Percentiles rank a stretch among this genome's conserved stretches.
These are phyloP conservation scores for Himantopus leucocephalus DNA, from an alignment of 2,113 vertebrate species.

Conservation along the genomic window DNA sequence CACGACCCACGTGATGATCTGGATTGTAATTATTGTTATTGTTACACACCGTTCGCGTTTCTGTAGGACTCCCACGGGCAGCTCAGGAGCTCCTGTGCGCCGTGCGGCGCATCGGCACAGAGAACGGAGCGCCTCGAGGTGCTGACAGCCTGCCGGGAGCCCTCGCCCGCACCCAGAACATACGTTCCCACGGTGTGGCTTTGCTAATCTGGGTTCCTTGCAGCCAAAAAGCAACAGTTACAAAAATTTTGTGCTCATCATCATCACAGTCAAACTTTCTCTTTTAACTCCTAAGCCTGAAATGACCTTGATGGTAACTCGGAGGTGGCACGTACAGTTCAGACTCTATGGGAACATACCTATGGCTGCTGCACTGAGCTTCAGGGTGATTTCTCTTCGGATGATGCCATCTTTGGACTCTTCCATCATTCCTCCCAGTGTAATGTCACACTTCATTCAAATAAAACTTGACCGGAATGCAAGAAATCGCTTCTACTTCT, in stretches of 20 bases:
- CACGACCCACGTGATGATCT: neutral
- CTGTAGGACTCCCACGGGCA: fast-evolving
- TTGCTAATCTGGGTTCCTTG: neutral
- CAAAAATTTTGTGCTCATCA: neutral
- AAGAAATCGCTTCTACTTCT: neutral
- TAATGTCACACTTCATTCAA: neutral
- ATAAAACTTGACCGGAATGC: neutral
- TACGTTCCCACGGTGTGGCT: neutral
- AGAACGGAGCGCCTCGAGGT: neutral
- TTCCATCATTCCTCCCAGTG: neutral
- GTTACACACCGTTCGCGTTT: neutral
- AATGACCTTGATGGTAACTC: neutral
- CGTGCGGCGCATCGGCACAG: neutral
- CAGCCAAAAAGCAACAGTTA: neutral
- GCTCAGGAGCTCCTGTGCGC: neutral
- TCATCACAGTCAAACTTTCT: neutral
- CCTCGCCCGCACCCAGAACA: neutral
- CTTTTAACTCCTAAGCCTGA: neutral
- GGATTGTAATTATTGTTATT: neutral
- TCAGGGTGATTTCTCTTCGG: fast-evolving
- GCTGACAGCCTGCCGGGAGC: neutral
- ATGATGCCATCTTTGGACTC: neutral
- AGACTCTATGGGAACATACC: neutral
- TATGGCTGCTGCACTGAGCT: neutral
- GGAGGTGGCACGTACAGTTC: fast-evolving